Conservation (phyloP, 2,113 vertebrate species). For the Mormyrus iriodes region DNA sequence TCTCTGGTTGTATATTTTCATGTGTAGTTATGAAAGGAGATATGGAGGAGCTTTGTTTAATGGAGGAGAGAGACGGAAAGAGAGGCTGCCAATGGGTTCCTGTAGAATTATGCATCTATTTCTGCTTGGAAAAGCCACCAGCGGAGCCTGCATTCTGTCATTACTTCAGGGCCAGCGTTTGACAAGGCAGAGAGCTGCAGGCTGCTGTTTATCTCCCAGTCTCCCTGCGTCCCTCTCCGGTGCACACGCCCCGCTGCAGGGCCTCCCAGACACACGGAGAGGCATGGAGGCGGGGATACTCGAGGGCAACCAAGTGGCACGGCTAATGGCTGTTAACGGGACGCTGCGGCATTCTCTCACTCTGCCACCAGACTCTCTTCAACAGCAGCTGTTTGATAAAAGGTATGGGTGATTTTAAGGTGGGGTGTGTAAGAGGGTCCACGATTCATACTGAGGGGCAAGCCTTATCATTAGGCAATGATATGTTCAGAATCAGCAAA, state of each 20-base stretch:
- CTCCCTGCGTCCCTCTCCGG: not conserved
- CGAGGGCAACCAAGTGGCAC: not conserved
- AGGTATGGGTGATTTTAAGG: not conserved
- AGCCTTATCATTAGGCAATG: not conserved
- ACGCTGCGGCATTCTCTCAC: not conserved
- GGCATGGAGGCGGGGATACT: not conserved
- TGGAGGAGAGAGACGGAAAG: not conserved
- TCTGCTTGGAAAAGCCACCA: constrained; percentile 16
- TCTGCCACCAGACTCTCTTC: not conserved
- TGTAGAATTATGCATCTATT: constrained; percentile 22
- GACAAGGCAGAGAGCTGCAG: not conserved
- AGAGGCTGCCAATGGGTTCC: not conserved
- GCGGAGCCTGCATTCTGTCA: constrained; percentile 1
- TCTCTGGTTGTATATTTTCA: constrained; percentile 41
- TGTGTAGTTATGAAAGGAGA: constrained; percentile 8
- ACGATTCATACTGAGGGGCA: not conserved
- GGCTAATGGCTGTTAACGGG: not conserved
- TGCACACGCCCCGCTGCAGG: not conserved
- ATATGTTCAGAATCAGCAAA: not conserved
- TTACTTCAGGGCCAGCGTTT: constrained; percentile 13
- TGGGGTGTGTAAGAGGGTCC: not conserved
- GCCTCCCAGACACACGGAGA: not conserved
- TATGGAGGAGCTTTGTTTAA: constrained; percentile 2
- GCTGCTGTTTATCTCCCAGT: not conserved
- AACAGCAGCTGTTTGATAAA: not conserved